Evolutionary conservation across 23 tunicate genomes (phyloP).

Genomic region (Ciona savignyi): DNA sequence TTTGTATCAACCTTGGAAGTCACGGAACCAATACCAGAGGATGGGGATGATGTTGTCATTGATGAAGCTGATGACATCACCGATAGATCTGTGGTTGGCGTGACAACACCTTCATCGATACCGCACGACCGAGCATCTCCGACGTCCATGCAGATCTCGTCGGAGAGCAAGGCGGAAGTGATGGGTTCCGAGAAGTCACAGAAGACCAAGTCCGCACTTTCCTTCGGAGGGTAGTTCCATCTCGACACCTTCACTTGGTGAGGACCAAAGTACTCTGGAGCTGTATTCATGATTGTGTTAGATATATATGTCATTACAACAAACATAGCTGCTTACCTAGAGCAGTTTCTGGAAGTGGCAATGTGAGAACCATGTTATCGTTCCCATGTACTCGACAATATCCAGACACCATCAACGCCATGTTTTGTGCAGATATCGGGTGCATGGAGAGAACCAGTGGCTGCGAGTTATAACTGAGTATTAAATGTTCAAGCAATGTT

Average conservation of each 20-base stretch:
- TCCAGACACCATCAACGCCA: slow-evolving; percentile 77
- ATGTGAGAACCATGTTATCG: slow-evolving; percentile 64
- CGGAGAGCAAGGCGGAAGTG: slow-evolving; percentile 29
- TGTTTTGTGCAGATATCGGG: slow-evolving; percentile 54
- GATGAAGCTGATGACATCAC: slow-evolving; percentile 43
- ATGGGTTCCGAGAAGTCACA: slow-evolving; percentile 81
- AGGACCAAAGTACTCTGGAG: slow-evolving; percentile 64
- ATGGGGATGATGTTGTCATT: slow-evolving; percentile 24
- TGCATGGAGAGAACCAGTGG: slow-evolving; percentile 69
- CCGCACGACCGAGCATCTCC: slow-evolving; percentile 34
- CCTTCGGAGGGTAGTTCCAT: slow-evolving; percentile 75
- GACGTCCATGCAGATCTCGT: slow-evolving; percentile 32
- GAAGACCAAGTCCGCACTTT: slow-evolving; percentile 8
- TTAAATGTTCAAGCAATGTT: no score
- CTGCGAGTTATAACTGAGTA: no score
- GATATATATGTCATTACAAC: no score
- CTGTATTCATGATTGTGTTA: slow-evolving; percentile 9
- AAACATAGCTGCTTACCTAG: not conserved
- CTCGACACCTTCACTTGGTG: slow-evolving; percentile 59
- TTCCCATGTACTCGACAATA: slow-evolving; percentile 73
- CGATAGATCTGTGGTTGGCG: slow-evolving; percentile 11
- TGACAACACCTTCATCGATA: slow-evolving; percentile 39
- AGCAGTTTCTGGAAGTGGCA: slow-evolving; percentile 26
- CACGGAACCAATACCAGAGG: slow-evolving; percentile 40
- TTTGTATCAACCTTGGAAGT: slow-evolving; percentile 1